Conservation (phyloP, 2,888 invertebrate genomes). For the Ophonus ardosiacus region DNA sequence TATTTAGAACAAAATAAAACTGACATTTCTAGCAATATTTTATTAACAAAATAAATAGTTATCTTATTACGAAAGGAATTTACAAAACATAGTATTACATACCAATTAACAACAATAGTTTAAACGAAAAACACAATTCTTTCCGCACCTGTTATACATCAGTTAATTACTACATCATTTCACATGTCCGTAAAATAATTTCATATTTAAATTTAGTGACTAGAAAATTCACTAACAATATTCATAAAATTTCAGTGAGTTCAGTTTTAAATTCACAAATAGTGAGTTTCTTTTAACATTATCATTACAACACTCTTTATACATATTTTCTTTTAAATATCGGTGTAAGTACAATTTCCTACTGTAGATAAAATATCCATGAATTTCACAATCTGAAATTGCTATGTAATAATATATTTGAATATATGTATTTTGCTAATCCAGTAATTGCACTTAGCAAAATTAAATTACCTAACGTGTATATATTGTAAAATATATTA, state of each 20-base stretch:
- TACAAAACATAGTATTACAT: slow-evolving; percentile 64
- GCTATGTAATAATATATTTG: slow-evolving; percentile 64
- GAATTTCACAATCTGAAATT: slow-evolving; percentile 57
- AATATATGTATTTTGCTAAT: slow-evolving; percentile 58
- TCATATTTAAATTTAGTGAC: slow-evolving; percentile 62
- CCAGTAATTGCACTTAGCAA: slow-evolving; percentile 63
- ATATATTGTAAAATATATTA: slow-evolving; percentile 55
- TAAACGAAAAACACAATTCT: slow-evolving; percentile 52
- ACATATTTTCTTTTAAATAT: slow-evolving; percentile 56
- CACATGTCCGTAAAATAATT: slow-evolving; percentile 48
- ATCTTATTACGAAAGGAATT: slow-evolving; percentile 63
- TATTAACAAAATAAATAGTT: slow-evolving; percentile 64
- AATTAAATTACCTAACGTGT: slow-evolving; percentile 62
- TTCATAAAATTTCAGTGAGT: slow-evolving; percentile 61
- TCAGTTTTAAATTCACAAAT: slow-evolving; percentile 60
- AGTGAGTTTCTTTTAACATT: slow-evolving; percentile 51
- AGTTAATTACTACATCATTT: slow-evolving; percentile 51
- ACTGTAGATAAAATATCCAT: slow-evolving; percentile 58
- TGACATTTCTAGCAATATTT: slow-evolving; percentile 61
- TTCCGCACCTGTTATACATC: slow-evolving; percentile 45
- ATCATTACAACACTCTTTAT: slow-evolving; percentile 60
- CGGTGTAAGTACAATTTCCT: slow-evolving; percentile 58
- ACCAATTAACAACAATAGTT: slow-evolving; percentile 63
- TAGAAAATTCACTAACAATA: slow-evolving; percentile 63
- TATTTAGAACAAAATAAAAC: slow-evolving; percentile 55